These are phyloP conservation scores for Myxocyprinus asiaticus DNA, from an alignment of 2,113 vertebrate species.

Conservation along the genomic window DNA sequence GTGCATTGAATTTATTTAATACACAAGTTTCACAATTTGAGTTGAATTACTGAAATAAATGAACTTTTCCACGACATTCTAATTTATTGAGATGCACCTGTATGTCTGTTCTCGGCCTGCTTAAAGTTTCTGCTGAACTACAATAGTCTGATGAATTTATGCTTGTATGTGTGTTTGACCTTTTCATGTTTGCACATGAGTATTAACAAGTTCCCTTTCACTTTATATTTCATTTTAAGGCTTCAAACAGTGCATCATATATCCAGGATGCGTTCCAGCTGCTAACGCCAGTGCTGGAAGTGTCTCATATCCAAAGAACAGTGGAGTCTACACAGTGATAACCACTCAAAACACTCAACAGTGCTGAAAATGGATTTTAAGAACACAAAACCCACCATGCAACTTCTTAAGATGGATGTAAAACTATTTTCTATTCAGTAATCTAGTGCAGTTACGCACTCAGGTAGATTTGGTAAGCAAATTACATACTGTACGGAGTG, in stretches of 20 bases:
- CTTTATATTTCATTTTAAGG: constrained; percentile 69
- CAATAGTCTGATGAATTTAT: neutral
- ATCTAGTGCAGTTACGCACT: neutral
- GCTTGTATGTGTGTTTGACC: neutral
- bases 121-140: no score
- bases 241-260: constrained; percentile 97
- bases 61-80: no score
- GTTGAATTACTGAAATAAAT: no score
- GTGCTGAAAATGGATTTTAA: neutral
- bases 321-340: constrained; percentile 53
- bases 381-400: neutral
- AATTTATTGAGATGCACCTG: no score
- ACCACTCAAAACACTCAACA: constrained; percentile 32
- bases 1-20: no score
- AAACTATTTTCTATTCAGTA: neutral
- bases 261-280: constrained; percentile 96
- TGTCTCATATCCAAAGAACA: constrained; percentile 85
- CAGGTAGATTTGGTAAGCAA: neutral
- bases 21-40: no score
- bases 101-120: no score
- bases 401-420: neutral
- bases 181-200: no score
- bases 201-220: neutral
- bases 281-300: constrained; percentile 87
- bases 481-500: neutral